Base-by-base conservation (phyloP, 2,888 invertebrate species). In the Loripinus fragilis region DNA sequence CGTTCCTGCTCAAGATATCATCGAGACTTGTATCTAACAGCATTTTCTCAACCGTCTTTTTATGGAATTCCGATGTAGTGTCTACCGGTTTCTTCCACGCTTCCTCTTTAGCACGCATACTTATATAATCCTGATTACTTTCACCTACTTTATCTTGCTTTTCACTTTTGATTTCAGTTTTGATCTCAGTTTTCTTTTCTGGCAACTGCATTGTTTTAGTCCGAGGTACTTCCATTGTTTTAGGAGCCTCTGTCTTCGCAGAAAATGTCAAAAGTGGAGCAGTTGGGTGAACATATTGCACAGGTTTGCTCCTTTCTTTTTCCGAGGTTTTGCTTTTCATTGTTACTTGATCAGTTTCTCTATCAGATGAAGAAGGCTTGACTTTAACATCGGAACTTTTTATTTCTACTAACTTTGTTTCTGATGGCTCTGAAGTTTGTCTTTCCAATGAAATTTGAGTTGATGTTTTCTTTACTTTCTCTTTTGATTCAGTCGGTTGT, bases 1-100 rank as follows among this genome's bases (percentile, higher is more conserved):
- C 76, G 78, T 84, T 84, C 48, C 76, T 75, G 52, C 79, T 70
- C 30, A 84, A 69, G 48, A 84, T 84, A 71, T 84, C 84, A 75
- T 84, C 84, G 7, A 84, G 52, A 71, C 75, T 84, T 45, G 84
- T 74, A 38, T 84, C 84, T 67, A 79, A 71, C 8, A 84, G 41
- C 15, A 70, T 41, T 48, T 52, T 83, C 25, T 79, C 82, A 28
- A 72, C 60, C 3, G 60, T 60, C 60, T 60, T 60, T 60, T 60
- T 30, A 60, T 60, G 60, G 33, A 60, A 60, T 33, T 60, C 60
- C 33, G 60, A 60, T 12, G 33, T 60, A 7, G 52, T 33, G 23
- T 70, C 70, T 17, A 50, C 28, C 10, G 50, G 20, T 33, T 50
- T 70, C 41, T 52, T 70, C 70, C 55, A 50, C 8, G 5, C 28